Base-by-base conservation (phyloP, 2,888 invertebrate genomes). In the Cerastis leucographa region DNA sequence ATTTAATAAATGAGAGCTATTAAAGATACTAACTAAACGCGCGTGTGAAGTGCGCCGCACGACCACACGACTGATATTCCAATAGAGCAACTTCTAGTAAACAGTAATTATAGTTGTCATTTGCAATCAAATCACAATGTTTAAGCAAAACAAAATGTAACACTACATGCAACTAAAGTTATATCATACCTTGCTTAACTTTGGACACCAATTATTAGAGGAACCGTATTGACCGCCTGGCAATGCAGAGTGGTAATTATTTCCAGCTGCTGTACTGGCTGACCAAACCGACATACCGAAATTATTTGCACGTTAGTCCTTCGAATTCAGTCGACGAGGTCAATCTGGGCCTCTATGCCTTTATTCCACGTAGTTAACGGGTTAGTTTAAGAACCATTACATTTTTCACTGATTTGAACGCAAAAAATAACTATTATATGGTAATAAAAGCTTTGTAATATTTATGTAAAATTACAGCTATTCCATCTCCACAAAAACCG, bases 251-350 rank as follows among this genome's bases (percentile, higher is more conserved):
- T 94, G 94, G 91, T 94, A 95, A 94, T 96, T 96, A 94, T 96
- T 96, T 91, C 96, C 97, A 94, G 97, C 97, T 90, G 97, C 97
- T 90, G 97, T 97, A 93, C 97, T 97, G 92, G 97, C 97, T 91
- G 97, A 97, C 98, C 98, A 98, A 95, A 98, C 97, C 96, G 98
- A 98, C 98, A 97, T 97, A 96, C 96, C 96, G 96, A 96, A 95
- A 93, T 90, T 92, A 94, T 94, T 94, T 91, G 92, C 93, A 94
- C 93, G 93, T 92, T 88, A 95, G 94, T 94, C 93, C 94, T 95
- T 95, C 93, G 92, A 92, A 92, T 92, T 91, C 90, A 91, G 89
- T 91, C 90, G 92, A 90, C 92, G 95, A 95, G 95, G 95, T 96
- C 95, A 95, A 92, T 91, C 73, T 72, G 66, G 71, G 74, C 79